These are phyloP conservation scores for Panthera uncia DNA, from an alignment of 2,113 vertebrate species.

Conservation along the genomic window DNA sequence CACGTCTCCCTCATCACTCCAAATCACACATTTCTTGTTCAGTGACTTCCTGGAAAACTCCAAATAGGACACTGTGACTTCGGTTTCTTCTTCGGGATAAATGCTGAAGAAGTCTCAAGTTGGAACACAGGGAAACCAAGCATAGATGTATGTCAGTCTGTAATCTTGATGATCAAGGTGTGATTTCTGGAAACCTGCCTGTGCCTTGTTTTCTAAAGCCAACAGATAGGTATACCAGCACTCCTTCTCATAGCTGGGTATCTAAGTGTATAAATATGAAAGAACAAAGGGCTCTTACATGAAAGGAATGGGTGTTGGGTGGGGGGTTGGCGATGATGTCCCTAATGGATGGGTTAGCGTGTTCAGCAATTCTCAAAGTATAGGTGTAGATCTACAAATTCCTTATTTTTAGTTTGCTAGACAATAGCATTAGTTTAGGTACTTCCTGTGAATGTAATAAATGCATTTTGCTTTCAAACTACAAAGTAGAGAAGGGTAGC, in stretches of 20 bases:
- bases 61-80: neutral
- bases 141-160: neutral
- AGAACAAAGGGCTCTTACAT: slow-evolving; percentile 6
- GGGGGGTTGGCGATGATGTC: neutral
- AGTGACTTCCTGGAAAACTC: neutral
- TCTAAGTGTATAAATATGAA: neutral
- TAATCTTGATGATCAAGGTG: neutral
- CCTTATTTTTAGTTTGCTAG: slow-evolving; percentile 67
- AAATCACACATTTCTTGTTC: neutral
- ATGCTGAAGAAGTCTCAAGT: slow-evolving; percentile 33
- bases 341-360: slow-evolving; percentile 18
- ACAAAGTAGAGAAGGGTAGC: slow-evolving; percentile 41
- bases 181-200: slow-evolving; percentile 21
- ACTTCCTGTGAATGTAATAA: slow-evolving; percentile 53
- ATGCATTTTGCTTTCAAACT: slow-evolving; percentile 66
- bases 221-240: neutral
- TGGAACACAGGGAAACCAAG: neutral
- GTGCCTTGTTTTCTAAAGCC: slow-evolving; percentile 35
- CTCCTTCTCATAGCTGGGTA: neutral
- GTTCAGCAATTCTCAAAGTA: slow-evolving; percentile 47
- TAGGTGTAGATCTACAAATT: slow-evolving; percentile 55
- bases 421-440: slow-evolving; percentile 56
- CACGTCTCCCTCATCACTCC: neutral
- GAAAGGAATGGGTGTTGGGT: neutral
- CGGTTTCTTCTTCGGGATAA: neutral